A percentile compares a stretch with the other conserved stretches of the same genome.
phyloP scores from a whole-genome alignment of 2,888 invertebrate genomes.

The Horisme vitalbata region DNA sequence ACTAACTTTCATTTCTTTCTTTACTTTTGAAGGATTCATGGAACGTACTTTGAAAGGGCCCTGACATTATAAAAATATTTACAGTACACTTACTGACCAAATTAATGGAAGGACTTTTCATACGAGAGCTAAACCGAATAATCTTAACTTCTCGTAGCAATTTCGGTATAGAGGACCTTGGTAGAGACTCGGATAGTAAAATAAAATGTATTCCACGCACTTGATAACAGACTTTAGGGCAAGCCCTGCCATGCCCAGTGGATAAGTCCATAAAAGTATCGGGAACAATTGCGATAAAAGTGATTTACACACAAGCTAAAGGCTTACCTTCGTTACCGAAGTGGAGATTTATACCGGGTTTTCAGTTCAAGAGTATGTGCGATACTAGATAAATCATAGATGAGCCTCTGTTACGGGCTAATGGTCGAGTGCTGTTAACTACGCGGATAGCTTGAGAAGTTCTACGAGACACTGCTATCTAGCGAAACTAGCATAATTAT shows the following conservation, averaged over 20 bases:
- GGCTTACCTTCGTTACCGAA: conserved; percentile 20
- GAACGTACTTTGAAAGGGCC: too few relatives aligned
- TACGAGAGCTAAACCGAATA: too few relatives aligned
- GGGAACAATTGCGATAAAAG: conserved; percentile 27
- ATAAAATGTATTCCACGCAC: conserved; percentile 1
- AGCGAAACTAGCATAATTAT: too few relatives aligned
- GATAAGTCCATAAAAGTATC: conserved; percentile 21
- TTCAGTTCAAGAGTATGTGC: conserved; percentile 13
- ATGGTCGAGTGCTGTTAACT: neutral
- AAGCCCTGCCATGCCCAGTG: conserved; percentile 1
- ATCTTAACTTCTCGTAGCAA: too few relatives aligned
- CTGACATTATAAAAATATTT: too few relatives aligned
- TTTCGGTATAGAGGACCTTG: too few relatives aligned
- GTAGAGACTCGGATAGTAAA: neutral
- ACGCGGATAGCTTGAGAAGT: neutral
- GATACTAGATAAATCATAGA: conserved; percentile 10
- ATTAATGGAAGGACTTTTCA: too few relatives aligned
- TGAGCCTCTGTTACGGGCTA: conserved; percentile 1
- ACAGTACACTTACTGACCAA: too few relatives aligned
- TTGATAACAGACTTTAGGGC: conserved; percentile 13
- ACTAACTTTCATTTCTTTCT: too few relatives aligned
- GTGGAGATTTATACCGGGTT: conserved; percentile 16
- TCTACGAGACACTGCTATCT: too few relatives aligned
- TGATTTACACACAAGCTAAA: conserved; percentile 28
- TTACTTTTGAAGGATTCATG: too few relatives aligned